Percentiles rank a stretch among this genome's conserved stretches.
These are phyloP conservation scores for Micromys minutus DNA, from an alignment of 2,113 vertebrate genomes.

Conservation along the genomic window DNA sequence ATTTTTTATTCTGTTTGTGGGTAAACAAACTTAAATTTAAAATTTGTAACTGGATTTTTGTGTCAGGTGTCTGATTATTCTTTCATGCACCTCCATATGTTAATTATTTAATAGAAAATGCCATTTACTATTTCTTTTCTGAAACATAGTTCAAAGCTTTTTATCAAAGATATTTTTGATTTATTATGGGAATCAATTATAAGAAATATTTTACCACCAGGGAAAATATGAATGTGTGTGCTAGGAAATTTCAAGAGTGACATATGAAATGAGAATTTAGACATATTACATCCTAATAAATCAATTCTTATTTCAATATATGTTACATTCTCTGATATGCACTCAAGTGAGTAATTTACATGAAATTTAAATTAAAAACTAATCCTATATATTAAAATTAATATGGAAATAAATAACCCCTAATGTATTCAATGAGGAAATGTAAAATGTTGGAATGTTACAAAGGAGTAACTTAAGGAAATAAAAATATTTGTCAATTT, in stretches of 20 bases:
- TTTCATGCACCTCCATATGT: neutral
- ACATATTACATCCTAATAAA: neutral
- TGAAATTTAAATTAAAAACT: slow-evolving; percentile 38
- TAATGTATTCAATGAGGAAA: neutral
- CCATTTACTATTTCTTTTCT: neutral
- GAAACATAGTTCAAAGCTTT: slow-evolving; percentile 5
- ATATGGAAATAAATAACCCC: slow-evolving; percentile 22
- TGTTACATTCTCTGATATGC: neutral
- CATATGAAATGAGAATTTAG: slow-evolving; percentile 10
- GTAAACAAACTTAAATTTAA: neutral
- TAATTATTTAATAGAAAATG: neutral
- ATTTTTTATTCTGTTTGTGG: neutral
- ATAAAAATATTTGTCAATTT: neutral
- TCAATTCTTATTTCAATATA: slow-evolving; percentile 42
- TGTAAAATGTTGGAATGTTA: neutral
- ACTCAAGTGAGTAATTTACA: slow-evolving; percentile 44
- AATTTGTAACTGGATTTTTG: neutral
- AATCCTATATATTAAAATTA: neutral
- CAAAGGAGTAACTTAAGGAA: neutral
- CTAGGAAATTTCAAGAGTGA: slow-evolving; percentile 11
- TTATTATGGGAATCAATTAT: slow-evolving; percentile 22
- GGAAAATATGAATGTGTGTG: neutral
- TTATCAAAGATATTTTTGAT: slow-evolving; percentile 24
- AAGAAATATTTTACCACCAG: neutral
- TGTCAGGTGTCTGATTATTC: neutral